Evolutionary conservation across 2,113 vertebrate species (phyloP).

Genomic region (Cyphomyrus discorhynchus): DNA sequence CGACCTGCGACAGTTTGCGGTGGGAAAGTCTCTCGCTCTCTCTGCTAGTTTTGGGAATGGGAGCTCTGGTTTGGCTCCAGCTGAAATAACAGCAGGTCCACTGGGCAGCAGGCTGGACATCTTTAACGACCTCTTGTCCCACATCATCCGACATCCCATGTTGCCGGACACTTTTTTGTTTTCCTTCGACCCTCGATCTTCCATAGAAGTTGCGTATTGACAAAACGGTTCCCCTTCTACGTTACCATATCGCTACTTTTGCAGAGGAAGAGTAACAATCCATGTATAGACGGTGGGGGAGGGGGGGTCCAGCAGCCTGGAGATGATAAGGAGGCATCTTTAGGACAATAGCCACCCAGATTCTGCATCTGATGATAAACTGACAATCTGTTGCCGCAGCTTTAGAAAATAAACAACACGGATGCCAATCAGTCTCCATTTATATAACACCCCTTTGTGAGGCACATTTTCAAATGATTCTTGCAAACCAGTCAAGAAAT

Average conservation of each 20-base stretch:
- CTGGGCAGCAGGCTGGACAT: not conserved
- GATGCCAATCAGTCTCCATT: conserved; percentile 35
- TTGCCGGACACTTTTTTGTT: not conserved
- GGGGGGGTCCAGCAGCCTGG: not conserved
- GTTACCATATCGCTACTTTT: not conserved
- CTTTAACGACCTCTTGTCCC: not conserved
- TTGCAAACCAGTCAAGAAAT: not conserved
- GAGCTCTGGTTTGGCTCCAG: not conserved
- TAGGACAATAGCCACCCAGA: not conserved
- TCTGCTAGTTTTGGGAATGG: not conserved
- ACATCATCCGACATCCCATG: not conserved
- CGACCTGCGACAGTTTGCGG: not conserved
- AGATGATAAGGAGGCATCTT: conserved; percentile 1
- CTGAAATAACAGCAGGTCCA: not conserved
- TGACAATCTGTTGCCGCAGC: not conserved
- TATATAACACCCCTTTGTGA: conserved; percentile 18
- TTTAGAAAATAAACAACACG: conserved; percentile 18
- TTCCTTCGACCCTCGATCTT: not conserved
- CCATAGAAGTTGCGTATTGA: not conserved
- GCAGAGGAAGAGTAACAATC: not conserved
- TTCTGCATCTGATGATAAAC: conserved; percentile 12
- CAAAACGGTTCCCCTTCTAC: not conserved
- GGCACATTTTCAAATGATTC: conserved; percentile 21
- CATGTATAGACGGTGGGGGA: not conserved
- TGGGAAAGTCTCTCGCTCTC: not conserved